Evolutionary conservation across 2,888 invertebrate genomes (phyloP).

Genomic region (Oegoconia quadripuncta): DNA sequence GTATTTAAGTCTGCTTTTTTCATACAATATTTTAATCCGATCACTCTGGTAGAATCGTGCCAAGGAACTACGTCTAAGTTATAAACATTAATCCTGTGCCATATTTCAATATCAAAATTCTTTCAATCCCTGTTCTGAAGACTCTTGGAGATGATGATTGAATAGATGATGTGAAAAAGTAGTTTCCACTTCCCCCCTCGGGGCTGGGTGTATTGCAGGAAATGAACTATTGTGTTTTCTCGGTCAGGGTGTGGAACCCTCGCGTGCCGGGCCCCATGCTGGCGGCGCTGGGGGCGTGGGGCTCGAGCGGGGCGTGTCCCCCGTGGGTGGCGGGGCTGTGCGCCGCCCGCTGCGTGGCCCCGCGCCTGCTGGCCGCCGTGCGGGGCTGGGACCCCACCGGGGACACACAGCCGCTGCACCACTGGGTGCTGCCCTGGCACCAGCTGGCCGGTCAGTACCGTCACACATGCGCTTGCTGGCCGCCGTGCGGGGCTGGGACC

Average conservation of each 20-base stretch:
- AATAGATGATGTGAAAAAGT: too few relatives aligned
- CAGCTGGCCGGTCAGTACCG: conserved; percentile 3
- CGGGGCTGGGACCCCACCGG: conserved; percentile 96
- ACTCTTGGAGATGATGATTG: too few relatives aligned
- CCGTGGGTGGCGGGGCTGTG: conserved; percentile 90
- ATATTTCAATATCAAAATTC: neutral
- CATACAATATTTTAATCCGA: too few relatives aligned
- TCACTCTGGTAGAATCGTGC: too few relatives aligned
- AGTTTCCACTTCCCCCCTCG: too few relatives aligned
- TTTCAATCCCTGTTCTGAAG: neutral
- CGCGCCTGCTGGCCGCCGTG: conserved; percentile 86
- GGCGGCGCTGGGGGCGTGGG: conserved; percentile 90
- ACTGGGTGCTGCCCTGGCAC: conserved; percentile 97
- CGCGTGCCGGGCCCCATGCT: conserved; percentile 89
- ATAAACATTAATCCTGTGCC: too few relatives aligned
- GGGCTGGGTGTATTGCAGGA: neutral
- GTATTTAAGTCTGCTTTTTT: too few relatives aligned
- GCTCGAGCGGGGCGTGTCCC: conserved; percentile 83
- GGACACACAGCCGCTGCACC: conserved; percentile 96
- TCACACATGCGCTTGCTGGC: too few relatives aligned
- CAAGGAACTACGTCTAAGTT: too few relatives aligned
- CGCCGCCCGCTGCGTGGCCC: conserved; percentile 89
- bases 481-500: too few relatives aligned
- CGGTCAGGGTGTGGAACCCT: conserved; percentile 87
- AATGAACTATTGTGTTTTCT: neutral